Conservation (phyloP, 2,797 vertebrate species). For the Carduelis carduelis region DNA sequence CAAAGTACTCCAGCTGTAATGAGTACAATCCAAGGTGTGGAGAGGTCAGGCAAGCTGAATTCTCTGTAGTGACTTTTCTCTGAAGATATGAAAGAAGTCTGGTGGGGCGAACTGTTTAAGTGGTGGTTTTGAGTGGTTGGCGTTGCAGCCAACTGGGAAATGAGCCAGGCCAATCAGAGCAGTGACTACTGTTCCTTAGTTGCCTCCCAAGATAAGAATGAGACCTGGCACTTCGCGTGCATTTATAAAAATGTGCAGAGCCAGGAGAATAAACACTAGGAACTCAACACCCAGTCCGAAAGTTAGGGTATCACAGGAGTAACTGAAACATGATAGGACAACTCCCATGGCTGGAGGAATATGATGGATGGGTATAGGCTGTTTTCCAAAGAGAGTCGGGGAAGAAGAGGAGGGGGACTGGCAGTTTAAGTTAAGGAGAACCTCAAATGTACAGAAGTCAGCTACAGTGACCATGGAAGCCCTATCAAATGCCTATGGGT, state of each 20-base stretch:
- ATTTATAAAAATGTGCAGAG: background rate
- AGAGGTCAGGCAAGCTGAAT: background rate
- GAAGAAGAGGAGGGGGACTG: background rate
- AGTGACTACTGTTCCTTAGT: background rate
- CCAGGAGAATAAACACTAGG: background rate
- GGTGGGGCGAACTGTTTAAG: background rate
- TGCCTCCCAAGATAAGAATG: background rate
- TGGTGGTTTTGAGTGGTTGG: background rate
- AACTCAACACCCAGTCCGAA: rapidly evolving
- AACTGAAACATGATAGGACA: background rate
- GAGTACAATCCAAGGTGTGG: background rate
- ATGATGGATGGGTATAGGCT: background rate
- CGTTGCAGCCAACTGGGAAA: background rate
- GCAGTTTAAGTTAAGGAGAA: background rate
- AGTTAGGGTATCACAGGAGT: background rate
- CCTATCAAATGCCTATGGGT: background rate
- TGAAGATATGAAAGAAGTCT: background rate
- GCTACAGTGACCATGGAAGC: rapidly evolving
- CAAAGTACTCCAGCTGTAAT: background rate
- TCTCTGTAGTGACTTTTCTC: background rate
- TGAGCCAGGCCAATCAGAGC: background rate
- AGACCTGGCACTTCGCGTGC: background rate
- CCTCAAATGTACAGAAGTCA: background rate
- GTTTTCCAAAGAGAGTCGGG: background rate
- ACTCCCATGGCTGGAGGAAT: background rate